Base-by-base conservation (phyloP, 2,888 invertebrate species). In the Ormyrus rosae region DNA sequence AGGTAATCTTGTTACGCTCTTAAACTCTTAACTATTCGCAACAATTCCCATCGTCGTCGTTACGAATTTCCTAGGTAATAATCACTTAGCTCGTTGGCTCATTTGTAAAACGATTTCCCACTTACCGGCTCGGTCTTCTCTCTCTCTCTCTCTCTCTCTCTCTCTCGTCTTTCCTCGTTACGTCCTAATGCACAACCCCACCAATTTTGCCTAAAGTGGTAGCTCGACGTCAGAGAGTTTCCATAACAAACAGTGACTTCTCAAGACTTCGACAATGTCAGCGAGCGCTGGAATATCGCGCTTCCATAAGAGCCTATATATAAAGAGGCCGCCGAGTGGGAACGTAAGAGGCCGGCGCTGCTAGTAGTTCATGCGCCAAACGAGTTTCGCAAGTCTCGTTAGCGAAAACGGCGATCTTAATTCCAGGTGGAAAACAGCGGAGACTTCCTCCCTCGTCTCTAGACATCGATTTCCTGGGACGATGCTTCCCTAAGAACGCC, bases 371-470 rank as follows among this genome's bases (percentile, higher is more conserved):
- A 79, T 79, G 76, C 67, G 67, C 76, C 71, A 78, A 78, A 81
- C 74, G 78, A 81, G 81, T 81, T 81, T 76, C 34, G 68, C 81
- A 79, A 81, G 81, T 81, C 68, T 81, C 81, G 81, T 79, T 79
- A 81, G 53, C 73, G 65, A 78, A 74, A 80, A 82, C 74, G 77
- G 73, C 60, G 71, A 76, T 81, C 80, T 82, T 81, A 78, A 78
- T 80, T 75, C 68, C 74, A 79, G 67, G 81, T 69, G 69, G 65
- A 70, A 60, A 72, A 71, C 53, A 77, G 67, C 9, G 71, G 8
- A 48, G 58, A 2, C 67, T 48, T 8, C 45, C 6, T 61, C 58
- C n/a, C 34, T 19, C 19, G n/a, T 46, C 45, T 67, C 64, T 8
- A 5, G 10, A 11, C 73, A 61, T 77, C 56, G 56, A 70, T 75